These are phyloP conservation scores for Parascotia fuliginaria DNA, from an alignment of 2,888 invertebrate genomes.

Conservation along the genomic window DNA sequence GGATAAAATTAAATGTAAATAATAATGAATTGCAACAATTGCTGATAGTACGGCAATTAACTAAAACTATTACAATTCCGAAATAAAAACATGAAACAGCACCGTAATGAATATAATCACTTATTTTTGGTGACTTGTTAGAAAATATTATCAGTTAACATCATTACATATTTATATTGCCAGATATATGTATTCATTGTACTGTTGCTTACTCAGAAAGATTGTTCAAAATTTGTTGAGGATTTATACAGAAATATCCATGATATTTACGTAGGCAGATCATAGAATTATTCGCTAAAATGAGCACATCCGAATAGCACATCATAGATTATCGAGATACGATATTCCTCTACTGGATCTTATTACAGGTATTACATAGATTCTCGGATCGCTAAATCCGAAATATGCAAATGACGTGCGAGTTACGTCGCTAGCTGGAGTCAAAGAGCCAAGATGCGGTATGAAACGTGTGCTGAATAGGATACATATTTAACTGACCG, in stretches of 20 bases:
- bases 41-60: too few relatives aligned
- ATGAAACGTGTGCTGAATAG: slow-evolving; percentile 33
- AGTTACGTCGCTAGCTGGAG: slow-evolving; percentile 1
- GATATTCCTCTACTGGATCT: slow-evolving; percentile 10
- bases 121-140: too few relatives aligned
- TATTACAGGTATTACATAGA: slow-evolving; percentile 33
- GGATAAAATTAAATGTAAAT: too few relatives aligned
- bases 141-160: too few relatives aligned
- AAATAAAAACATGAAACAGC: too few relatives aligned
- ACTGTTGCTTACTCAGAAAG: too few relatives aligned
- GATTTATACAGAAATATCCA: neutral
- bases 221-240: neutral
- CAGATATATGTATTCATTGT: neutral
- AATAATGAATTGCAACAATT: too few relatives aligned
- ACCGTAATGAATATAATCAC: too few relatives aligned
- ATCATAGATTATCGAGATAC: slow-evolving; percentile 6
- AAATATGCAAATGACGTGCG: slow-evolving; percentile 39
- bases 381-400: slow-evolving; percentile 33
- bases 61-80: too few relatives aligned
- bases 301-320: slow-evolving; percentile 6
- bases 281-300: slow-evolving; percentile 8
- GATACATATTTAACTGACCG: slow-evolving; percentile 34
- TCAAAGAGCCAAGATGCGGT: slow-evolving; percentile 2
- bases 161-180: too few relatives aligned
- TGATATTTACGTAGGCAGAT: neutral